phyloP scores from a whole-genome alignment of 2,797 vertebrate species.

The Ptychobarbus kaznakovi region DNA sequence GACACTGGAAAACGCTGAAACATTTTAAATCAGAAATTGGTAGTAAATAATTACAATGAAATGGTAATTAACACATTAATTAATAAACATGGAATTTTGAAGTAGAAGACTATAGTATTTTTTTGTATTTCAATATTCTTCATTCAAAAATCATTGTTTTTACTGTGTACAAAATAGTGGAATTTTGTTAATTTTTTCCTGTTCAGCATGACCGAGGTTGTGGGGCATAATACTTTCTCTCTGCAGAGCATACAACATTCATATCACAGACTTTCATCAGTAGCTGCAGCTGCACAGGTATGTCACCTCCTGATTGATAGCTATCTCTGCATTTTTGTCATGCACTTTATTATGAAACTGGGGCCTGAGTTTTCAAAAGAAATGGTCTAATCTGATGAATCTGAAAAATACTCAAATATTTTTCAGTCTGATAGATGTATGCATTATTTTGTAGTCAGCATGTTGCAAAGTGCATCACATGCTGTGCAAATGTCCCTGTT shows the following conservation, averaged over 20 bases:
- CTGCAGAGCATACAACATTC: not conserved
- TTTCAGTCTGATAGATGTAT: not conserved
- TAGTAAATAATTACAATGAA: not conserved
- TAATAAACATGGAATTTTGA: not conserved
- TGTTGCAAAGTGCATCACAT: not conserved
- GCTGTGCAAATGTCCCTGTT: not conserved
- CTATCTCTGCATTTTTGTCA: slow-evolving; percentile 26
- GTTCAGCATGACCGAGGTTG: not conserved
- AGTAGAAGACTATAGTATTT: not conserved
- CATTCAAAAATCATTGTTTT: not conserved
- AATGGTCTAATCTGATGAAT: not conserved
- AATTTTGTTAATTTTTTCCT: not conserved
- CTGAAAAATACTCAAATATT: not conserved
- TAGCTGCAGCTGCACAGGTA: slow-evolving; percentile 8
- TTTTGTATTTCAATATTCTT: not conserved
- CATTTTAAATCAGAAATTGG: not conserved
- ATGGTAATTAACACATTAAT: not conserved
- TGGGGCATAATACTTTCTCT: not conserved
- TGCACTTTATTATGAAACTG: slow-evolving; percentile 9
- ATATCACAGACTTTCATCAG: not conserved
- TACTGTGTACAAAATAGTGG: not conserved
- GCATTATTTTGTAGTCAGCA: not conserved
- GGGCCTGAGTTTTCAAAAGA: not conserved
- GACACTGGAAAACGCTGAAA: not conserved
- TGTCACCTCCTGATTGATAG: slow-evolving; percentile 43